Evolutionary conservation across 2,113 vertebrate genomes (phyloP).

Genomic region (Candoia aspera): DNA sequence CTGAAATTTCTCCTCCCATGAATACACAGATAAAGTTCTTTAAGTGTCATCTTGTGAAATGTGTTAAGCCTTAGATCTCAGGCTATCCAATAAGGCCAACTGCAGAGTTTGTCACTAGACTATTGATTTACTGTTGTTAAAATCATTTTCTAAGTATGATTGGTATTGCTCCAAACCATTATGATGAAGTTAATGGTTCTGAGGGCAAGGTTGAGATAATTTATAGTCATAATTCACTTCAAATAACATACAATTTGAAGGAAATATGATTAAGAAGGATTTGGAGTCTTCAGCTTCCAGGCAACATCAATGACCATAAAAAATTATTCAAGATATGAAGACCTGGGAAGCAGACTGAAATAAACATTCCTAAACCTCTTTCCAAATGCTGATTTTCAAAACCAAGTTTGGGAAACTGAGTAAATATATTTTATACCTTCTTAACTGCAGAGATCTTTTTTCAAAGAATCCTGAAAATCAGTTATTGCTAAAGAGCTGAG

Average conservation of each 20-base stretch:
- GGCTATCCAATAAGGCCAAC: background rate
- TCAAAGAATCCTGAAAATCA: background rate
- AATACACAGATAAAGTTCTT: background rate
- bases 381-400: background rate
- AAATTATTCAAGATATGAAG: background rate
- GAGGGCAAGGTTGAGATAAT: background rate
- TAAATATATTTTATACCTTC: background rate
- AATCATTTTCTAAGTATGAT: background rate
- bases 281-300: background rate
- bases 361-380: background rate
- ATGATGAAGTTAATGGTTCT: background rate
- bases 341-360: background rate
- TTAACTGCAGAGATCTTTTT: background rate
- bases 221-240: background rate
- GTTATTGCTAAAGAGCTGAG: background rate
- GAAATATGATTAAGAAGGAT: background rate
- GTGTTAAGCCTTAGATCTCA: background rate
- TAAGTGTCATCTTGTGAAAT: background rate
- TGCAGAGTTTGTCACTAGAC: background rate
- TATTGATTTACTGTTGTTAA: conserved; percentile 9
- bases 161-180: background rate
- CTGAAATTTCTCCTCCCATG: background rate
- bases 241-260: background rate
- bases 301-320: background rate
- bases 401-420: background rate